Base-by-base conservation (phyloP, 2,113 vertebrate species). In the Prunella fulvescens region DNA sequence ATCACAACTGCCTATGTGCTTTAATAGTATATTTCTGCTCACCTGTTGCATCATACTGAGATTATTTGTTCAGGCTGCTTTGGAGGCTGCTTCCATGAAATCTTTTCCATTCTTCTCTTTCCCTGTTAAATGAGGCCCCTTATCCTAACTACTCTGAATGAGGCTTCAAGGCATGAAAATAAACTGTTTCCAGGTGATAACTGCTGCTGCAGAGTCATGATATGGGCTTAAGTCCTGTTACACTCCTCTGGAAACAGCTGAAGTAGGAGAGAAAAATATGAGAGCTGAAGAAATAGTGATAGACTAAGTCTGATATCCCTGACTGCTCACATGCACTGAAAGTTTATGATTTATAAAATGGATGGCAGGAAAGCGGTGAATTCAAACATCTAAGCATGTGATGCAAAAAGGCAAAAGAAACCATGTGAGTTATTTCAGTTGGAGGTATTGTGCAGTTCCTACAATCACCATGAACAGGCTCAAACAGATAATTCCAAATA, bases 391-490 rank as follows among this genome's bases (percentile, higher is more conserved):
- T 44, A 8, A 28, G 22, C 22, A 60, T 0, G 0, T 5, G 5
- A 70, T 19, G 4, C 29, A 60, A 40, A 66, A 84, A 76, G 14
- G 19, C 19, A 81, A 91, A 85, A 37, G 12, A 47, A 92, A 76
- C 5, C 4, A 45, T 6, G 15, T 28, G 11, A 26, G 13, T 82
- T 60, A 53, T 81, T 84, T 56, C 7, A 19, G 8, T 20, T 20
- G 47, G 15, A 54, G 11, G 11, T 42, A 39, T 56, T 44, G 26
- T 58, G 22, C 19, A n/a, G 19, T 40, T 88, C 35, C 35, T 78
- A 5, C 4, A 48, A n/a, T 29, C 9, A n/a, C 19, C 12, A 1
- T 1, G 24, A 64, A 64, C 0, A 1, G 40, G 4, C 8, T 67
- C 33, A 88, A 58, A 58, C 4, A 54, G 11, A 25, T 7, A 25